A percentile compares a stretch with the other conserved stretches of the same genome.
Conservation (phyloP, 2,888 invertebrate genomes). For the Schizaphis graminum region DNA sequence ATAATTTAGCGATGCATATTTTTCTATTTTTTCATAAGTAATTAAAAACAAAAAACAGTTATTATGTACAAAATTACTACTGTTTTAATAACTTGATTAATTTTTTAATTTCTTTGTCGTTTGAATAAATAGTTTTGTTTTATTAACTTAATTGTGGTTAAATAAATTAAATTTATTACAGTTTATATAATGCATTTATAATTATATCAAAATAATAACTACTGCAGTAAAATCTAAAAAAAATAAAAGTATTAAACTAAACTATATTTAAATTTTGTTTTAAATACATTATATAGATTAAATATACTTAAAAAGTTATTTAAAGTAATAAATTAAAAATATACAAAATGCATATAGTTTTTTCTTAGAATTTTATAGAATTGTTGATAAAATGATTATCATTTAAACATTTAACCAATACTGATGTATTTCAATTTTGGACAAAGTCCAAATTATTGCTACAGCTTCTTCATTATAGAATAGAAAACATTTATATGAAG, state of each 20-base stretch:
- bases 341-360: too few species aligned
- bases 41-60: not conserved
- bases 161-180: not conserved
- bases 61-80: not conserved
- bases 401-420: not conserved
- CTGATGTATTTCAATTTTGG: slow-evolving; percentile 26
- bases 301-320: not conserved
- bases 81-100: not conserved
- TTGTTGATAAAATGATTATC: not conserved
- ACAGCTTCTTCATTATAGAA: not conserved
- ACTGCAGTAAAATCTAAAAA: not conserved
- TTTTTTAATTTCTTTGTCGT: not conserved
- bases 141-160: not conserved
- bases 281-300: not conserved
- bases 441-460: slow-evolving; percentile 1
- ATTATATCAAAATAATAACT: not conserved
- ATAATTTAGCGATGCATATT: not conserved
- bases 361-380: not conserved
- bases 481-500: slow-evolving; percentile 6
- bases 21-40: not conserved
- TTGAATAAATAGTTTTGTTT: not conserved
- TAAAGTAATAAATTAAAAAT: not conserved
- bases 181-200: not conserved
- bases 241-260: not conserved
- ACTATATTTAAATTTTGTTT: not conserved